Base-by-base conservation (phyloP, 1,140 invertebrate genomes). In the Drosophila lini region DNA sequence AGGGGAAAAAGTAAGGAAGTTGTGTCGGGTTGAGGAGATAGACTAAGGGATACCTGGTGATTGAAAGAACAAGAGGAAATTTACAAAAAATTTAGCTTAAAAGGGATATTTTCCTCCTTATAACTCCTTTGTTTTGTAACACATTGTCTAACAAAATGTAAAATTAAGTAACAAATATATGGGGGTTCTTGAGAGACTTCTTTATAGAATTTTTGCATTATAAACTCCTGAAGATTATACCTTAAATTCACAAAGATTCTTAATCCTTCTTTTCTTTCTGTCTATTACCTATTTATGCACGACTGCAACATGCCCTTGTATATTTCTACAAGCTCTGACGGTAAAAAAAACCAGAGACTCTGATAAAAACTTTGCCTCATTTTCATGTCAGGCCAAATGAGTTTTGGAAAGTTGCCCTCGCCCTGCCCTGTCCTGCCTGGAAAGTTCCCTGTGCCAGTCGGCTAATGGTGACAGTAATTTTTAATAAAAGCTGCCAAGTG, bases 341-440 rank as follows among this genome's bases (percentile, higher is more conserved):
- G 52, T 25, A 38, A 38, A 70, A 65, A 71, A 82, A 77, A 47
- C 28, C 80, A 63, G 69, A 62, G 68, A 60, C 62, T 64, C 55
- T 60, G 40, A 76, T 76, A 63, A 75, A 86, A 76, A 77, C 74
- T 77, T 81, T 78, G 76, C 71, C 65, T 88, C 68, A 80, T 88
- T 80, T 88, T 83, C 80, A 80, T 88, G 83, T 69, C 73, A 80
- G 69, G 83, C 78, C 80, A 88, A 88, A 86, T 77, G 67, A 88
- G 79, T 82, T 86, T 85, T 77, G 65, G 63, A 64, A 86, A 86
- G 81, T 84, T 85, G 40, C 15, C 63, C 52, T 32, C 25, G 32
- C n/a, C n/a, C 47, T 3, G 25, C 48, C 19, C 19, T 19, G n/a
- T 28, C 19, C 32, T 53, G 34, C 34, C 52, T 10, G 34, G 10